Conservation (phyloP, 1,140 invertebrate species). For the Sycophaga agraensis region DNA sequence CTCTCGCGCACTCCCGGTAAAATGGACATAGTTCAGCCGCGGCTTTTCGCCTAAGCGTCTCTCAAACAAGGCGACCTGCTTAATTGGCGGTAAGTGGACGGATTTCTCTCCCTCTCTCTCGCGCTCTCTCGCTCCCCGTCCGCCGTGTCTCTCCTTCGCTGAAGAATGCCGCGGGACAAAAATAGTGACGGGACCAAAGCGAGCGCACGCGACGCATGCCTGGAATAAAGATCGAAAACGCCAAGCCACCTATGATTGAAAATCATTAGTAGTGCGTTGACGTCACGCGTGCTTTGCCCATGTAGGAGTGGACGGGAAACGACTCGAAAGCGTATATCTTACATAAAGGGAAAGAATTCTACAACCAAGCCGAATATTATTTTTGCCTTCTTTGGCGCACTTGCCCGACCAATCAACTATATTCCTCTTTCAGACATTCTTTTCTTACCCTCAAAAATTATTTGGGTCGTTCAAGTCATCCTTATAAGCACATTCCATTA, state of each 20-base stretch:
- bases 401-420: too few species aligned
- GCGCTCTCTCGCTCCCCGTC: not conserved
- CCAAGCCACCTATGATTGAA: constrained; percentile 36
- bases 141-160: too few species aligned
- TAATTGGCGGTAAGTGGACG: constrained; percentile 31
- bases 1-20: not conserved
- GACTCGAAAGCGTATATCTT: constrained; percentile 9
- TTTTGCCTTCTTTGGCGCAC: too few species aligned
- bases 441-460: too few species aligned
- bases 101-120: constrained; percentile 14
- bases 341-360: not conserved
- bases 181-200: constrained; percentile 21
- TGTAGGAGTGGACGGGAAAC: not conserved
- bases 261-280: constrained; percentile 37
- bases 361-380: too few species aligned
- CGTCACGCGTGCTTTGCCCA: not conserved
- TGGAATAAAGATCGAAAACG: constrained; percentile 20
- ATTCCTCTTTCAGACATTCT: too few species aligned
- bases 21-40: constrained; percentile 22
- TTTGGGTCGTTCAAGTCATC: too few species aligned
- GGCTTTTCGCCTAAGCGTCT: constrained; percentile 23
- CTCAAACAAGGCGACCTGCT: constrained; percentile 25
- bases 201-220: not conserved
- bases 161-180: constrained; percentile 26
- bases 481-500: too few species aligned